Evolutionary conservation across 2,888 invertebrate genomes (phyloP).

Genomic region (Drosophila nr. perissopoda): DNA sequence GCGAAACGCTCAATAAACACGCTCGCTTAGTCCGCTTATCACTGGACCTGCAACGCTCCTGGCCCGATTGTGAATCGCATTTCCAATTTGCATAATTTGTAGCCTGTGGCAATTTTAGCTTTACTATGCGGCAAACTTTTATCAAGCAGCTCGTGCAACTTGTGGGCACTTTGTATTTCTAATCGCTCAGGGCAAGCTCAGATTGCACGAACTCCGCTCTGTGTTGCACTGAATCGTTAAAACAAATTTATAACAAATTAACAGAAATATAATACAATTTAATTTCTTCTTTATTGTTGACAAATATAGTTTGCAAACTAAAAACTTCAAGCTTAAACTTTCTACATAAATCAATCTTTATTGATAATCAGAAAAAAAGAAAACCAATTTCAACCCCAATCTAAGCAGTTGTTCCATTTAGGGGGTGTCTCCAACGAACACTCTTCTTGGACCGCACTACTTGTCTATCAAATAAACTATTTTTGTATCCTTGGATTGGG

Average conservation of each 20-base stretch:
- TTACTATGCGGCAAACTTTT: slow-evolving; percentile 26
- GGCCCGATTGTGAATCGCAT: slow-evolving; percentile 40
- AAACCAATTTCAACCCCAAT: background rate
- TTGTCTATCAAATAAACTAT: slow-evolving; percentile 18
- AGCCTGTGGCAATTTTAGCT: slow-evolving; percentile 52
- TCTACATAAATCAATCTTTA: background rate
- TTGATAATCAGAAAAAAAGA: background rate
- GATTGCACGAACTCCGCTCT: slow-evolving; percentile 2
- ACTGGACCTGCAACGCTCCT: slow-evolving; percentile 4
- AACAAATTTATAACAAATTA: background rate
- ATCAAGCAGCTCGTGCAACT: slow-evolving; percentile 48
- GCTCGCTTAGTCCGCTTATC: slow-evolving; percentile 24
- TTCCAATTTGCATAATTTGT: slow-evolving; percentile 68
- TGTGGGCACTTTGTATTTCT: slow-evolving; percentile 38
- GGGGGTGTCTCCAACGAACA: slow-evolving; percentile 3
- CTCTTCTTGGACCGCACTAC: background rate
- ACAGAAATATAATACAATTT: background rate
- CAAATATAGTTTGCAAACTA: background rate
- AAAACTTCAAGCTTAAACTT: background rate
- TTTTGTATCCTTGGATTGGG: slow-evolving; percentile 12
- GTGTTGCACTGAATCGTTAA: no score
- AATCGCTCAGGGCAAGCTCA: slow-evolving; percentile 2
- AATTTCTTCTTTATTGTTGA: background rate
- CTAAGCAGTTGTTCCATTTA: background rate
- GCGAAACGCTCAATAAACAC: slow-evolving; percentile 10